A percentile compares a stretch with the other conserved stretches of the same genome.
Conservation (phyloP, 2,113 vertebrate genomes). For the Gambusia affinis region DNA sequence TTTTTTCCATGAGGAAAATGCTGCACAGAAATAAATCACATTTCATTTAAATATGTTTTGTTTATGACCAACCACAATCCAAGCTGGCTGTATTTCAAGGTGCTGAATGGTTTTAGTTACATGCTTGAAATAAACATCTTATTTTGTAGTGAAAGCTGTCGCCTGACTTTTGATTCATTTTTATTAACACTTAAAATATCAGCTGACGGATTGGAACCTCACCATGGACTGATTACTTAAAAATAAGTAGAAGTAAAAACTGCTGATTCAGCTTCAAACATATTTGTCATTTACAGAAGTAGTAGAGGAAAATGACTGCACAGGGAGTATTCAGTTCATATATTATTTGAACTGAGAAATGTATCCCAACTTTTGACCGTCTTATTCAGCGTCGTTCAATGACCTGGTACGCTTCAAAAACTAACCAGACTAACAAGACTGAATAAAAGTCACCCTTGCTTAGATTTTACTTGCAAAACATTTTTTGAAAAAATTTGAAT, state of each 20-base stretch:
- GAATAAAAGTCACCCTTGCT: background rate
- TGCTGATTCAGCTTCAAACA: no score
- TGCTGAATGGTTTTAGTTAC: conserved; percentile 7
- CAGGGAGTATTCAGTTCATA: no score
- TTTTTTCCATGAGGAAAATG: background rate
- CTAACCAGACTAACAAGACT: no score
- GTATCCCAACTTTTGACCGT: no score
- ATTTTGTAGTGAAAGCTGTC: conserved; percentile 14
- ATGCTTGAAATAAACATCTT: conserved; percentile 26
- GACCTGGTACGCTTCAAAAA: no score
- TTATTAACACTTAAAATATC: background rate
- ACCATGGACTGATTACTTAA: background rate
- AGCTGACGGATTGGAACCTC: background rate
- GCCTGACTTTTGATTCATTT: background rate
- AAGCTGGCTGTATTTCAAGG: background rate
- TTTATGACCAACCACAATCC: background rate
- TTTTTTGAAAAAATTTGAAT: background rate
- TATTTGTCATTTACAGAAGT: no score
- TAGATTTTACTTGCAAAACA: background rate
- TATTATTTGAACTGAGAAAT: no score
- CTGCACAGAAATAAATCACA: background rate
- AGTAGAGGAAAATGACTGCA: no score
- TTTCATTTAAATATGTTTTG: background rate
- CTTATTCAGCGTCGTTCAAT: no score
- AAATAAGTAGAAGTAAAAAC: background rate